These are phyloP conservation scores for Theristicus caerulescens DNA, from an alignment of 2,113 vertebrate genomes.

Conservation along the genomic window DNA sequence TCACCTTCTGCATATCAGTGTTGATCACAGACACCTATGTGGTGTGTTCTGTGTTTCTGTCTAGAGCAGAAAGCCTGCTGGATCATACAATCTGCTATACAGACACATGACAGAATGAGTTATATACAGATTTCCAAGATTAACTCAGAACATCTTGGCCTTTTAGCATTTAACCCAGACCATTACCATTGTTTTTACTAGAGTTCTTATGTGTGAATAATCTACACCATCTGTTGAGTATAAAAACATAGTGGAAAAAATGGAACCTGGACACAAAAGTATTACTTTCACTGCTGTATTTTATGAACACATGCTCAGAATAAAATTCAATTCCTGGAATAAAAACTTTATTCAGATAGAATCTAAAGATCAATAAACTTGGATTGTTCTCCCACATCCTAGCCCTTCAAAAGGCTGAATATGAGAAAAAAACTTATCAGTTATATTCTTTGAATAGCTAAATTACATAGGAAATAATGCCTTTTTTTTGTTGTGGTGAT, in stretches of 20 bases:
- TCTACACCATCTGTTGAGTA: background rate
- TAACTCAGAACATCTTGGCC: background rate
- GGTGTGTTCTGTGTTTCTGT: background rate
- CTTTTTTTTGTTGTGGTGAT: accelerated
- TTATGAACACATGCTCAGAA: constrained; percentile 24
- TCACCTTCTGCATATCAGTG: background rate
- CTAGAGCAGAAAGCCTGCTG: background rate
- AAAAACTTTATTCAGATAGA: background rate
- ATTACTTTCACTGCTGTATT: background rate
- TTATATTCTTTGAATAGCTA: background rate
- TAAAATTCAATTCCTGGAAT: background rate
- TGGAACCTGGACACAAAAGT: background rate
- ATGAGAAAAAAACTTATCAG: background rate
- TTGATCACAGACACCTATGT: background rate
- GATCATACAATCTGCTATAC: background rate
- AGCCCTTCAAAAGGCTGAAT: background rate
- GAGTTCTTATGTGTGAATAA: constrained; percentile 11
- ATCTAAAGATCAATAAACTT: background rate
- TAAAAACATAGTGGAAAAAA: constrained; percentile 10
- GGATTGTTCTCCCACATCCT: background rate
- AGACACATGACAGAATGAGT: background rate
- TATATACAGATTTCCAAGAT: background rate
- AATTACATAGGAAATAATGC: background rate
- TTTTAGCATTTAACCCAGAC: background rate
- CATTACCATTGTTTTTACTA: background rate